These are phyloP conservation scores for Oryzias dopingdopingensis DNA, from an alignment of 2,797 vertebrate genomes.

Conservation along the genomic window DNA sequence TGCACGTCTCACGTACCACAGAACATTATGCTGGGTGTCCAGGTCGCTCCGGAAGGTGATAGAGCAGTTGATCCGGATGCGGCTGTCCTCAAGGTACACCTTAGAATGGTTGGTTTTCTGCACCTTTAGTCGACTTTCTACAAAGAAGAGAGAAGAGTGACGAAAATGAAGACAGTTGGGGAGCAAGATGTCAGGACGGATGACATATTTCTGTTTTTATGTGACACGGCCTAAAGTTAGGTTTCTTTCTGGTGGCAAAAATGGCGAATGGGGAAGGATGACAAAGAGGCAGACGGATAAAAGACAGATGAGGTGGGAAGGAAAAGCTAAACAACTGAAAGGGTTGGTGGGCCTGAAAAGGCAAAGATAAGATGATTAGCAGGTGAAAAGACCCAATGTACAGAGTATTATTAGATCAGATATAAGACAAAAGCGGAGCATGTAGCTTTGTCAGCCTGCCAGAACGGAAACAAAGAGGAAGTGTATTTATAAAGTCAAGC, in stretches of 20 bases:
- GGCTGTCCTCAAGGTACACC: conserved; percentile 87
- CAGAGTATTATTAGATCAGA: conserved; percentile 44
- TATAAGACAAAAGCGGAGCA: conserved; percentile 49
- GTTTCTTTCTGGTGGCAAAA: conserved; percentile 55
- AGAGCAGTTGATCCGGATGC: conserved; percentile 89
- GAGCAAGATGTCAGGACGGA: conserved; percentile 29
- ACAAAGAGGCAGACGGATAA: conserved; percentile 26
- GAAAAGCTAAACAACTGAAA: conserved; percentile 49
- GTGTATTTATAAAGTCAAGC: conserved; percentile 34
- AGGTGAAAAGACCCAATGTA: conserved; percentile 26
- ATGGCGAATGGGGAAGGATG: conserved; percentile 40
- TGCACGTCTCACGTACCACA: conserved; percentile 90
- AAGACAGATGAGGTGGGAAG: conserved; percentile 25
- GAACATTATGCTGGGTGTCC: conserved; percentile 89
- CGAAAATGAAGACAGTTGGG: conserved; percentile 17
- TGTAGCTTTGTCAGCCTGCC: conserved; percentile 44
- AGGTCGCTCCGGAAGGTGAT: conserved; percentile 87
- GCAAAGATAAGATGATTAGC: conserved; percentile 40
- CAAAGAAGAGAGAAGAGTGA: not conserved
- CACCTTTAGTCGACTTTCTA: conserved; percentile 90
- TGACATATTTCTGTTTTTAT: conserved; percentile 56
- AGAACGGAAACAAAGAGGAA: conserved; percentile 26
- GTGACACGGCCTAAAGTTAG: conserved; percentile 47
- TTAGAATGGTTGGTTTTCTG: conserved; percentile 90
- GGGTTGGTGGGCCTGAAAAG: conserved; percentile 37